Conservation (phyloP, 2,888 invertebrate genomes). For the Notodonta ziczac region DNA sequence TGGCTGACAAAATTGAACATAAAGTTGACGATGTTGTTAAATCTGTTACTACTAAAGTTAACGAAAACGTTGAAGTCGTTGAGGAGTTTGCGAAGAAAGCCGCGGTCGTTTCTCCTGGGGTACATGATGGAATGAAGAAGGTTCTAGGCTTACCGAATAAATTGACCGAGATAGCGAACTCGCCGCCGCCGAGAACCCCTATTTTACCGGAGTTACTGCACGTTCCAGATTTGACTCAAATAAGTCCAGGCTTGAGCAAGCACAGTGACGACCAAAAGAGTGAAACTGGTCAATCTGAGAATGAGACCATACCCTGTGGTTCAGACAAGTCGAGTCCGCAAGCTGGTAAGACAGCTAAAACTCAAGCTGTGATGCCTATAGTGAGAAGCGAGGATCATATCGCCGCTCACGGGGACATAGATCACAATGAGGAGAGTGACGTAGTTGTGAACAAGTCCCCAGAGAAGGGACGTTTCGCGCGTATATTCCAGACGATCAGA, state of each 20-base stretch:
- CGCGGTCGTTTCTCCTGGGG: conserved; percentile 55
- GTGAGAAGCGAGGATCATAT: conserved; percentile 76
- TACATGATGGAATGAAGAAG: conserved; percentile 62
- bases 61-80: conserved; percentile 62
- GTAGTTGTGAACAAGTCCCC: conserved; percentile 68
- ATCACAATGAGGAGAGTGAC: conserved; percentile 61
- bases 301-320: conserved; percentile 78
- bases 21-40: conserved; percentile 50
- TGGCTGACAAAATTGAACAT: conserved; percentile 43
- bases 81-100: conserved; percentile 71
- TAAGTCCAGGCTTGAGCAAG: conserved; percentile 73
- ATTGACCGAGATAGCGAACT: conserved; percentile 62
- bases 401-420: conserved; percentile 51
- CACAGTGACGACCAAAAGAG: conserved; percentile 78
- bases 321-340: conserved; percentile 80
- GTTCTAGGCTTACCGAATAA: conserved; percentile 66
- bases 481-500: conserved; percentile 72
- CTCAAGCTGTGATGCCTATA: conserved; percentile 80
- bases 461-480: conserved; percentile 74
- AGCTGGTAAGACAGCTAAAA: conserved; percentile 69
- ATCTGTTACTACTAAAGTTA: conserved; percentile 47
- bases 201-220: conserved; percentile 72
- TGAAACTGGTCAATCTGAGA: conserved; percentile 75
- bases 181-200: conserved; percentile 77
- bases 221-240: conserved; percentile 70